Evolutionary conservation across 2,888 invertebrate species (phyloP), one percentile per base, ranked within the genome.

Genomic region (Rhimphoctona megacephalus): DNA sequence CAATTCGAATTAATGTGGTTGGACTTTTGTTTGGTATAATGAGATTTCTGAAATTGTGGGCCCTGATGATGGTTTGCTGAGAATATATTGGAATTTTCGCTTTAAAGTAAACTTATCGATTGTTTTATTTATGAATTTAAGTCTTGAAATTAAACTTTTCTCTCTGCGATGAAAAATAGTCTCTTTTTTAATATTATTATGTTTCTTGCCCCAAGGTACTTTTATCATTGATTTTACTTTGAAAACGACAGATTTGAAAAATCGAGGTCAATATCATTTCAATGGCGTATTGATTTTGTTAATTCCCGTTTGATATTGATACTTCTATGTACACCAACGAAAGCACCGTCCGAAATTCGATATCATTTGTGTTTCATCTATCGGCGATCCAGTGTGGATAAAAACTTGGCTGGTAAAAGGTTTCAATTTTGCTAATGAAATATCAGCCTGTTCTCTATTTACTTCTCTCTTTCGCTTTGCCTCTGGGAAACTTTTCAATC

Each of bases 381-480:
- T n/a, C 36, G 9, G 36, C n/a, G 66, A 66, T 72, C 49, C 30
- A 19, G 30, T 3, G 33, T 11, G 61, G 57, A 36, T 61, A 8
- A 70, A 64, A 85, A 81, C 46, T 85, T 76, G 84, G 80, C 70
- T 70, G 30, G 64, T 25, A 33, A 72, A 81, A 57, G 54, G 76
- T 72, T 85, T 77, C 46, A 81, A 85, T 85, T 72, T 70, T 43
- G 52, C 61, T 76, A 73, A 85, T 85, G 81, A 64, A 70, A 76
- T 52, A 61, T 52, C 49, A n/a, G 14, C 70, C 25, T 39, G 36
- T 61, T 30, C 49, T 22, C 61, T 14, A 49, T 61, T 61, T 19
- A 61, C 43, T n/a, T n/a, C n/a, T n/a, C n/a, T n/a, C n/a, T n/a
- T n/a, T n/a, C n/a, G n/a, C n/a, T 4, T 43, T 25, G 19, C 9